phyloP scores from a whole-genome alignment of 2,113 vertebrate genomes.

The Parus major region DNA sequence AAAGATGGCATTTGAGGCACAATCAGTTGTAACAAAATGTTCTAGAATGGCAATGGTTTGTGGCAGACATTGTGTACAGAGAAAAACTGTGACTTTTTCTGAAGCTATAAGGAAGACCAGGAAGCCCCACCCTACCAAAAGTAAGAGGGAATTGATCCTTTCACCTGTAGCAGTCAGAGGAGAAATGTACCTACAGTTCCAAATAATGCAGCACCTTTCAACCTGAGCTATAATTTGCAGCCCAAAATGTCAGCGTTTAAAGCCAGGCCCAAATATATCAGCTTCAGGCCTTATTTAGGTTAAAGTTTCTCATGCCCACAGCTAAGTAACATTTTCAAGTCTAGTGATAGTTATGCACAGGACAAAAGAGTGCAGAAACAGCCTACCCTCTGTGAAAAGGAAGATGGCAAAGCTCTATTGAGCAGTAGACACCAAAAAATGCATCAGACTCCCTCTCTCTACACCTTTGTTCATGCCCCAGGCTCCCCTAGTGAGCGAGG shows the following conservation, averaged over 20 bases:
- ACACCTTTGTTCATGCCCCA: neutral
- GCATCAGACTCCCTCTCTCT: neutral
- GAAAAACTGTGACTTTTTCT: neutral
- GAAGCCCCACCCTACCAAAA: neutral
- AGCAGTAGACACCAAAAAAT: neutral
- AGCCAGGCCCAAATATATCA: neutral
- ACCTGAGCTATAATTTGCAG: neutral
- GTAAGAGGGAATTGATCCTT: neutral
- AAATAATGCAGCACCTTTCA: neutral
- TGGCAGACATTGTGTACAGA: neutral
- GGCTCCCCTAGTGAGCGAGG: neutral
- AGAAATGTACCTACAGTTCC: neutral
- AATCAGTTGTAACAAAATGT: neutral
- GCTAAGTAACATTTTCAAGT: neutral
- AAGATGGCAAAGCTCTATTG: neutral
- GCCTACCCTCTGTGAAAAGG: accelerated
- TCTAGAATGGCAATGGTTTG: neutral
- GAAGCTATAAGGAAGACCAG: neutral
- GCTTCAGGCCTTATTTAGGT: neutral
- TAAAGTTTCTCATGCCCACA: neutral
- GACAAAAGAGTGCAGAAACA: neutral
- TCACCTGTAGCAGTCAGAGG: neutral
- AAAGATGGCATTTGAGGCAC: neutral
- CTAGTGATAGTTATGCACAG: neutral
- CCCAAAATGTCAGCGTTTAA: neutral